A percentile compares a stretch with the other conserved stretches of the same genome.
Conservation (phyloP, 2,797 vertebrate species). For the Lepus townsendii region DNA sequence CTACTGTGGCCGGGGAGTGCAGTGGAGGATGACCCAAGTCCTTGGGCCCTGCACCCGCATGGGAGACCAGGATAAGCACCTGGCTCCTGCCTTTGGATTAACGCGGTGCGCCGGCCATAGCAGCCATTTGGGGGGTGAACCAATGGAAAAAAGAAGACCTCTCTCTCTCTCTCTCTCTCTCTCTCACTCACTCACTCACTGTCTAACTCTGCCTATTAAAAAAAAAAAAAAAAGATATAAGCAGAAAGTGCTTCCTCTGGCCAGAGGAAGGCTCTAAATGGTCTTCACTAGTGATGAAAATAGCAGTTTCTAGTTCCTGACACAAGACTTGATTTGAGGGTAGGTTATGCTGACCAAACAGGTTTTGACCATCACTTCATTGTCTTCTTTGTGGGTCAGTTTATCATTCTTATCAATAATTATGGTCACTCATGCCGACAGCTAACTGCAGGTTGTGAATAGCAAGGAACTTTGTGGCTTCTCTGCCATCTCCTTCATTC, state of each 20-base stretch:
- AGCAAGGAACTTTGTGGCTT: neutral
- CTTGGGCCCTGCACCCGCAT: too few species aligned
- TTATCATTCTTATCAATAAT: constrained; percentile 7
- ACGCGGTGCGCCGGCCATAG: too few species aligned
- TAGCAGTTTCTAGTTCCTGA: constrained; percentile 47
- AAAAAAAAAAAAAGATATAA: neutral
- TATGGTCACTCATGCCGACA: neutral
- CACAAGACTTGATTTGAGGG: constrained; percentile 6
- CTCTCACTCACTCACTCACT: too few species aligned
- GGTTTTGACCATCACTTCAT: neutral
- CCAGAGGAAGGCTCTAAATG: neutral
- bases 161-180: too few species aligned
- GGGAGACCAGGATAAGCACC: too few species aligned
- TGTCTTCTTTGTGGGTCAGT: constrained; percentile 16
- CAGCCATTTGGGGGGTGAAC: too few species aligned
- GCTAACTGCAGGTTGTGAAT: neutral
- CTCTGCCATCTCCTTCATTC: neutral
- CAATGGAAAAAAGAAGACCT: too few species aligned
- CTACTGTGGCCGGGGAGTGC: too few species aligned
- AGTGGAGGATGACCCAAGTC: too few species aligned
- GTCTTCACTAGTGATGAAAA: neutral
- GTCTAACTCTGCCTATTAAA: neutral
- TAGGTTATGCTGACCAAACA: constrained; percentile 46
- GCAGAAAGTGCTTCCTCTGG: constrained; percentile 22
- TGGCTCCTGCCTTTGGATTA: too few species aligned